A percentile compares a stretch with the other conserved stretches of the same genome.
phyloP scores from a whole-genome alignment of 2,797 vertebrate species.

The Pseudochirops cupreus region DNA sequence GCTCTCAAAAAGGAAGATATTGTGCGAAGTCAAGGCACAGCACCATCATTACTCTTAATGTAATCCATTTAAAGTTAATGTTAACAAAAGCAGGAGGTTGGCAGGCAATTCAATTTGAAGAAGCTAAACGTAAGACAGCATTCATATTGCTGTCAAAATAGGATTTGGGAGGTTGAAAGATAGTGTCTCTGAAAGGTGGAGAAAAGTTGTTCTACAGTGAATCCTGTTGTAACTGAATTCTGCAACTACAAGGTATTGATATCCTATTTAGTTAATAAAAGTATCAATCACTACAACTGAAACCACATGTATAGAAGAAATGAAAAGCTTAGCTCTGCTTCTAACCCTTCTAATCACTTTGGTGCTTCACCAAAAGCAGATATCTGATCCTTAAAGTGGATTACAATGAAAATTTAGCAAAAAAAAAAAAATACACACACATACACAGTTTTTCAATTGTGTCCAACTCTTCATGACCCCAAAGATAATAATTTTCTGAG shows the following conservation, averaged over 20 bases:
- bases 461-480: neutral
- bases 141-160: constrained; percentile 1
- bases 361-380: neutral
- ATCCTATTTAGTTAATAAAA: neutral
- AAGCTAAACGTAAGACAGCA: neutral
- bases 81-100: neutral
- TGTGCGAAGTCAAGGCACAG: neutral
- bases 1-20: neutral
- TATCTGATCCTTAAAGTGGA: neutral
- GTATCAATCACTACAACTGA: neutral
- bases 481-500: neutral
- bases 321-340: neutral
- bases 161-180: neutral
- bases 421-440: neutral
- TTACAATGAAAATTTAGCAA: neutral
- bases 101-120: neutral
- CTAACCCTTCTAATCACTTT: neutral
- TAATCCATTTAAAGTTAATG: neutral
- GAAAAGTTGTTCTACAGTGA: neutral
- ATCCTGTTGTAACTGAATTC: neutral
- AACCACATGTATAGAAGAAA: neutral
- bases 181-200: neutral
- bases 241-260: neutral
- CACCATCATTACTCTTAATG: neutral
- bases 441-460: neutral